Evolutionary conservation across 2,113 vertebrate species (phyloP).

Genomic region (Orycteropus afer): DNA sequence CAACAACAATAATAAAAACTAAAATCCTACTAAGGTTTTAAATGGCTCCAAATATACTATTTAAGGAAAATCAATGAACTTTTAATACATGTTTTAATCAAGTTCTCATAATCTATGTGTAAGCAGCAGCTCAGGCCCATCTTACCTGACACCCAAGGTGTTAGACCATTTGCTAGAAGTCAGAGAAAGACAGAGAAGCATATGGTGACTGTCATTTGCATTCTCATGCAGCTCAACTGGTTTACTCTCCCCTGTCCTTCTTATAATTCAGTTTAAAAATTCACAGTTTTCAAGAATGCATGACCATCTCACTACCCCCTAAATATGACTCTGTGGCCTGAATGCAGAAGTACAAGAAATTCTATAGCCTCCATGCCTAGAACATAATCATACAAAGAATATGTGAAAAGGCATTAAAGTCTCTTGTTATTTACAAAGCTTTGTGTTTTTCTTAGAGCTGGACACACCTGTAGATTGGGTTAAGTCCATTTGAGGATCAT

Average conservation of each 20-base stretch:
- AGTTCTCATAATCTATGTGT: background rate
- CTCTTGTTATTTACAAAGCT: background rate
- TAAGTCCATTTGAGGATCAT: background rate
- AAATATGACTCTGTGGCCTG: background rate
- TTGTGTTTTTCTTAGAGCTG: background rate
- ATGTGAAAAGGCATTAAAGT: background rate
- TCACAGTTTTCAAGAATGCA: background rate
- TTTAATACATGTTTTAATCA: background rate
- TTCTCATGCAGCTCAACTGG: background rate
- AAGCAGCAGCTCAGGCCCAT: background rate
- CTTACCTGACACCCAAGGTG: background rate
- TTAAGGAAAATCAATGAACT: background rate
- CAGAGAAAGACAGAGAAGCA: background rate
- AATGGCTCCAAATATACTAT: background rate
- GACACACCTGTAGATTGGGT: background rate
- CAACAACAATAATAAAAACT: background rate
- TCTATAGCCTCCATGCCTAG: background rate
- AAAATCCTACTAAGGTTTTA: background rate
- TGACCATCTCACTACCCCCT: background rate
- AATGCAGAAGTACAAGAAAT: rapidly evolving
- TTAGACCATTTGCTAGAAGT: background rate
- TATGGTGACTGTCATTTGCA: background rate
- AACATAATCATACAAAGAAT: background rate
- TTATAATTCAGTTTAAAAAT: background rate
- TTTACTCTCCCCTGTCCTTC: background rate